Evolutionary conservation across 2,113 vertebrate species (phyloP), one percentile per base, ranked within the genome.

Genomic region (Corythoichthys haematopterus): DNA sequence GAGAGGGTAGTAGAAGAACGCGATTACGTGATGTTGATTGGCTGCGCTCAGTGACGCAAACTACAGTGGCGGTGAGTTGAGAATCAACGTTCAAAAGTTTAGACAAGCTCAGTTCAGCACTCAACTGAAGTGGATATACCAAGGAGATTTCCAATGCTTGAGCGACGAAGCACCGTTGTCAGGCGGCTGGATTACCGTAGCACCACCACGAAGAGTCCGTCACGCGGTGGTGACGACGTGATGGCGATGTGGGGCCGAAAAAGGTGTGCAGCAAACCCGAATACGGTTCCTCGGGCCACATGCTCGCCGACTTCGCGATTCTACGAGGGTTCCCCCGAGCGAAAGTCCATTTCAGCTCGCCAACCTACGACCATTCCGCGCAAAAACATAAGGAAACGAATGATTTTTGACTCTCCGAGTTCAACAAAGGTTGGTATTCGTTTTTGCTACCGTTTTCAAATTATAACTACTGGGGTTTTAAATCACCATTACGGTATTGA

Each of bases 371-470:
- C 0, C 94, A 94, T 76, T 98, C 96, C 0, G 1, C 95, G 96
- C 73, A 98, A 97, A 84, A 98, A 94, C 7, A 95, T 98, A 83
- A 91, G 95, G 65, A 98, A 97, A 64, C 91, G 98, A 48, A 89
- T 96, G 0, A 93, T 98, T 0, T 98, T 98, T 77, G 95, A 98
- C 80, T 98, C 95, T 0, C 95, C 96, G 9, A 95, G 98, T 87
- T 97, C 95, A 4, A 95, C 94, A 16, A 98, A 97, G 96, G 96
- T 98, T 72, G 69, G 93, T 62, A 0, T 36, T 33, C 3, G 6
- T 43, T 40, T 6, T 43, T 8, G 40, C 40, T 8, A 8, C 40
- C 9, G 40, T 43, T 43, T 43, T 43, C 6, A 43, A 8, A 7
- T 43, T 5, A 43, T 43, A 43, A 43, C 6, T 43, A 43, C 9